A percentile compares a stretch with the other conserved stretches of the same genome.
Evolutionary conservation across 2,888 invertebrate species (phyloP).

Genomic region (Cantharis rustica): DNA sequence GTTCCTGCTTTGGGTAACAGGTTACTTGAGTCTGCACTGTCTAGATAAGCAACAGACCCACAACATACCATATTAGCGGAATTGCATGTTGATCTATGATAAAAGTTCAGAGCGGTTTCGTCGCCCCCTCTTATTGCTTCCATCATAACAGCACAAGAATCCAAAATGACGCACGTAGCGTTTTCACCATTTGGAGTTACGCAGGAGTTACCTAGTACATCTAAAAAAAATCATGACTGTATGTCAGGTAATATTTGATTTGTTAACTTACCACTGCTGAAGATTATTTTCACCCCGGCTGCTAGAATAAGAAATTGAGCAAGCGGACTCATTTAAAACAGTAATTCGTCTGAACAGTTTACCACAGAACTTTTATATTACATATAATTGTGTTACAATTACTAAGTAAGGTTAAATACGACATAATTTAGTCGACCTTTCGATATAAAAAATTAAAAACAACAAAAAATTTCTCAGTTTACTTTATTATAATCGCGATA

Average conservation of each 20-base stretch:
- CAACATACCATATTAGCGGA: not conserved
- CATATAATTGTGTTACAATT: not conserved
- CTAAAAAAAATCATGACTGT: too few relatives aligned
- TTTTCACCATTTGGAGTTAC: not conserved
- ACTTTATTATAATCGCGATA: not conserved
- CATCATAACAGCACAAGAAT: not conserved
- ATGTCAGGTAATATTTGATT: too few relatives aligned
- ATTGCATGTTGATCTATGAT: not conserved
- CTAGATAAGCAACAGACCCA: not conserved
- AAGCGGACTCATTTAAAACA: not conserved
- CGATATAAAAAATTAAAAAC: not conserved
- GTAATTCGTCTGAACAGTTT: too few relatives aligned
- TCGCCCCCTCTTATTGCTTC: not conserved
- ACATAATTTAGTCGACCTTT: not conserved
- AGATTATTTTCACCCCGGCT: not conserved
- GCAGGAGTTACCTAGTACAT: not conserved
- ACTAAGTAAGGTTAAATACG: too few relatives aligned
- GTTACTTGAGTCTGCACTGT: not conserved
- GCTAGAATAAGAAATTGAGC: not conserved
- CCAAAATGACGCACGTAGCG: not conserved
- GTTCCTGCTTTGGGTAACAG: conserved; percentile 9
- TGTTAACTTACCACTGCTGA: not conserved
- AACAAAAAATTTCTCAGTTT: not conserved
- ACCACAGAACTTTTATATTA: not conserved
- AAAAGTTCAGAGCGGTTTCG: not conserved